These are phyloP conservation scores for Dipodomys ordii DNA, from an alignment of 2,113 vertebrate genomes.

Conservation along the genomic window DNA sequence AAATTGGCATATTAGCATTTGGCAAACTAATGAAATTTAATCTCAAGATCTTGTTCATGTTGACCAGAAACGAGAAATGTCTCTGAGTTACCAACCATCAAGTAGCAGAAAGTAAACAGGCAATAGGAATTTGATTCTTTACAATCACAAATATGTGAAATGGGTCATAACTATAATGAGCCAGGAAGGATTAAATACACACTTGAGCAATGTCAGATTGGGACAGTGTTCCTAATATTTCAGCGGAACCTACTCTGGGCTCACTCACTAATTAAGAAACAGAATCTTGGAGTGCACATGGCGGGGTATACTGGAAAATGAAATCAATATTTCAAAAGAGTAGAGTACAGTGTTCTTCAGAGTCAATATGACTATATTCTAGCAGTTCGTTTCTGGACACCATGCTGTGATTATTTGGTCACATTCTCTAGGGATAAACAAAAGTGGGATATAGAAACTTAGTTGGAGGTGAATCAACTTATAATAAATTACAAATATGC, in stretches of 20 bases:
- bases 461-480: conserved; percentile 13
- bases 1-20: conserved; percentile 37
- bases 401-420: background rate
- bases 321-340: conserved; percentile 65
- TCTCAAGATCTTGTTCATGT: conserved; percentile 6
- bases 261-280: conserved; percentile 38
- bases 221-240: background rate
- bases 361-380: background rate
- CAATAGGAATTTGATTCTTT: conserved; percentile 45
- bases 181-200: background rate
- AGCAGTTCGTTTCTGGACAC: background rate
- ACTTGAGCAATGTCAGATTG: background rate
- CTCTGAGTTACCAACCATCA: conserved; percentile 40
- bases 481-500: background rate
- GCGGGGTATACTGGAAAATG: conserved; percentile 33
- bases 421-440: background rate
- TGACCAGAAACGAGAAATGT: conserved; percentile 11
- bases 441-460: conserved; percentile 6
- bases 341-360: conserved; percentile 23
- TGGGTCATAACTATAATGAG: conserved; percentile 26
- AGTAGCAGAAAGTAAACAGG: conserved; percentile 37
- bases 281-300: background rate
- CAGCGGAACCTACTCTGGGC: background rate
- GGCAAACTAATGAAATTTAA: background rate
- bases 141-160: conserved; percentile 56